Evolutionary conservation across 2,888 invertebrate genomes (phyloP).

Genomic region (Antheraea yamamai): DNA sequence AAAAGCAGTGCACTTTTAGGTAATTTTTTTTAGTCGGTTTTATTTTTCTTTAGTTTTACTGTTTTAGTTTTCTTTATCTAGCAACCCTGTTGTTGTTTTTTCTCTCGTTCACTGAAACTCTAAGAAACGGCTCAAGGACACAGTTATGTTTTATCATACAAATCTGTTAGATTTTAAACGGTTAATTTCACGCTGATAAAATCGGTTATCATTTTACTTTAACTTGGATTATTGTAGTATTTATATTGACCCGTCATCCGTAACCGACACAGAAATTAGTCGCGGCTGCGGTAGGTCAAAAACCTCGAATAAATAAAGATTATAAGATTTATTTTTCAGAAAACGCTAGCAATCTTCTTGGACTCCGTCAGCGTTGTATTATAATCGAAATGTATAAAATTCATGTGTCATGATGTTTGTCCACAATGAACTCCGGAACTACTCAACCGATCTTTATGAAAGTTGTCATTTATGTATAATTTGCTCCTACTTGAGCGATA

Average conservation of each 20-base stretch:
- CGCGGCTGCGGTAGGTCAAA: neutral
- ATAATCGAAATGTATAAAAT: too few relatives aligned
- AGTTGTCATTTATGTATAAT: too few relatives aligned
- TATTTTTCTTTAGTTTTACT: too few relatives aligned
- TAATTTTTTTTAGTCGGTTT: too few relatives aligned
- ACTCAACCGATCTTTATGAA: too few relatives aligned
- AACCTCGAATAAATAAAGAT: neutral
- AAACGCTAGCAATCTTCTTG: too few relatives aligned
- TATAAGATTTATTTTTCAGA: too few relatives aligned
- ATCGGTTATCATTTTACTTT: neutral
- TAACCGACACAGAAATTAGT: neutral
- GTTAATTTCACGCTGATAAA: conserved; percentile 2
- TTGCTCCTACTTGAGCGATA: too few relatives aligned
- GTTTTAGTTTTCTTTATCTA: neutral
- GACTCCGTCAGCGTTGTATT: too few relatives aligned
- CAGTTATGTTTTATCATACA: neutral
- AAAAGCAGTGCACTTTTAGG: too few relatives aligned
- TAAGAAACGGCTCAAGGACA: conserved; percentile 4
- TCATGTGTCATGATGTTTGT: too few relatives aligned
- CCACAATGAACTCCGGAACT: too few relatives aligned
- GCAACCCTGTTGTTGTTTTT: neutral
- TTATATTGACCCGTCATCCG: neutral
- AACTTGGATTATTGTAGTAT: neutral
- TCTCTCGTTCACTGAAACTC: neutral
- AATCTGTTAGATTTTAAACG: conserved; percentile 4